A percentile compares a stretch with the other conserved stretches of the same genome.
Conservation (phyloP, 1,140 invertebrate genomes). For the Euura saliciscinereae region DNA sequence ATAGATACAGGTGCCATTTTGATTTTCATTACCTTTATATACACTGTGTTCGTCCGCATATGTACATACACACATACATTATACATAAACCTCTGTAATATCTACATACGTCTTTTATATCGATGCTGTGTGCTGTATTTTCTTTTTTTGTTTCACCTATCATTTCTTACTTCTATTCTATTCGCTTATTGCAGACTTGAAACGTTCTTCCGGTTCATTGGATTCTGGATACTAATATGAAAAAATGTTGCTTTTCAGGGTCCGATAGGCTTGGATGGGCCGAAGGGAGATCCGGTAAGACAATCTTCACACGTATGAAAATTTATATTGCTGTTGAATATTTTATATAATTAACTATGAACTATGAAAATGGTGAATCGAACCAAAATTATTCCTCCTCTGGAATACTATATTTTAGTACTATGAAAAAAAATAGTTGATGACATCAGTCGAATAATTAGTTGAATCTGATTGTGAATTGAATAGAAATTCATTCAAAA, state of each 20-base stretch:
- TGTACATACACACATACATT: conserved; percentile 3
- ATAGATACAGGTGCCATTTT: no score
- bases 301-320: conserved; percentile 27
- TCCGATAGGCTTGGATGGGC: conserved; percentile 90
- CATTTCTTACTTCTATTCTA: conserved; percentile 15
- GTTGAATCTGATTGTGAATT: no score
- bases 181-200: neutral
- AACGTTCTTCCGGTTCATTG: conserved; percentile 7
- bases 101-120: neutral
- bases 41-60: conserved; percentile 6
- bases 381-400: no score
- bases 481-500: no score
- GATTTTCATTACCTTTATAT: no score
- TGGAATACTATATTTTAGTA: no score
- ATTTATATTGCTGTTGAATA: no score
- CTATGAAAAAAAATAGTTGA: no score
- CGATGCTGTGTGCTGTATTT: neutral
- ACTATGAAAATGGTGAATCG: conserved; percentile 16
- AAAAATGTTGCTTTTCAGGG: conserved; percentile 72
- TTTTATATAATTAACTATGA: no score
- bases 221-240: conserved; percentile 12
- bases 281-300: conserved; percentile 90
- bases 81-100: conserved; percentile 24
- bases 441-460: no score
- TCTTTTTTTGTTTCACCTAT: conserved; percentile 1